Base-by-base conservation (phyloP, 2,888 invertebrate genomes). In the Ceraclea dissimilis region DNA sequence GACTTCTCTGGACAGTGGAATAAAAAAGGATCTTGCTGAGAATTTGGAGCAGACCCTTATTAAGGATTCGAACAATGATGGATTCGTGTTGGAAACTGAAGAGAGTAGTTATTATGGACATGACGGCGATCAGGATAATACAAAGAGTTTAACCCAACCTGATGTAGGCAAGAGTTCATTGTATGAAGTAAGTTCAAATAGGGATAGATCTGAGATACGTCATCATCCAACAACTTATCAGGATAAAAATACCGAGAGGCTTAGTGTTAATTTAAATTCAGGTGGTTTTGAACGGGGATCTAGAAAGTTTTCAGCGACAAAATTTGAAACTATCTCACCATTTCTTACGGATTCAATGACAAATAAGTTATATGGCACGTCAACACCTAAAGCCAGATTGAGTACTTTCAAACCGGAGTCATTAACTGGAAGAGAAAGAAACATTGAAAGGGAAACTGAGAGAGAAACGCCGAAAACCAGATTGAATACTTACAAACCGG, bases 281-380 rank as follows among this genome's bases (percentile, higher is more conserved):
- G 26, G 10, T 6, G 4, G 5, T 26, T 10, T 26, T 39, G 8
- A 39, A 11, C 54, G 54, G 2, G 54, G 54, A 11, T 19, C 18
- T 4, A 54, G 49, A 22, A 61, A 61, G 51, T 54, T 49, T 49
- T 46, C n/a, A 13, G 49, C 59, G 26, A 44, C 56, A 2, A 54
- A 46, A 49, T 61, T 60, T 49, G 61, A 61, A 33, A 61, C 61
- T 2, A 58, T 59, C 20, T 61, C 61, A 8, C 56, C 61, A 11
- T 58, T 34, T n/a, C 47, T 56, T 13, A 51, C 61, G 2, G 61
- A 61, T 33, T 58, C 59, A 2, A 43, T 54, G 10, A 44, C 51
- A 2, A 60, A 58, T 4, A 50, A 61, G 13, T 18, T 59, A 2
- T 60, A 58, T 31, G 16, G 10, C 4, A 26, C 26, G 26, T 26